phyloP scores from a whole-genome alignment of 2,888 invertebrate species.

The Zygothrica quintamaculata region DNA sequence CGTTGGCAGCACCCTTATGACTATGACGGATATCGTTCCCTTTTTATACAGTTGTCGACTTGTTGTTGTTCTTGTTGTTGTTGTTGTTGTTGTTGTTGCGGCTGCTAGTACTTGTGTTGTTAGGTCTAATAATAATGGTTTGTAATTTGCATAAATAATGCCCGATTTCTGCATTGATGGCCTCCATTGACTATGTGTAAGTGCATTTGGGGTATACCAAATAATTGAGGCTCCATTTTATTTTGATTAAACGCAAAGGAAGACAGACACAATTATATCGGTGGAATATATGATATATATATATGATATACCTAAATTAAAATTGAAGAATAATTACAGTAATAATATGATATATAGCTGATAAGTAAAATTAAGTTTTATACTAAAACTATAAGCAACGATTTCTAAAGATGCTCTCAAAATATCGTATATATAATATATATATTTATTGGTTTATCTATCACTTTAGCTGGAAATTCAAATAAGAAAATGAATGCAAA shows the following conservation, averaged over 20 bases:
- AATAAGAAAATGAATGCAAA: too few species aligned
- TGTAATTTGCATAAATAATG: slow-evolving; percentile 79
- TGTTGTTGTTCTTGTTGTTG: slow-evolving; percentile 20
- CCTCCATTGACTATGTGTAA: slow-evolving; percentile 7
- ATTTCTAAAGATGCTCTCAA: too few species aligned
- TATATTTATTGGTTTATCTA: too few species aligned
- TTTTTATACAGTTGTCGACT: slow-evolving; percentile 36
- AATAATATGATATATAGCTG: too few species aligned
- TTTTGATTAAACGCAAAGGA: slow-evolving; percentile 8
- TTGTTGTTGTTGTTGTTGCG: slow-evolving; percentile 19
- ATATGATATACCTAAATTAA: too few species aligned
- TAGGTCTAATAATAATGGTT: slow-evolving; percentile 75
- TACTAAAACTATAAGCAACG: too few species aligned
- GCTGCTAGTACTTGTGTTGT: slow-evolving; percentile 40
- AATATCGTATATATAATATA: too few species aligned
- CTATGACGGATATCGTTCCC: slow-evolving; percentile 69
- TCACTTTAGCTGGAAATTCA: too few species aligned
- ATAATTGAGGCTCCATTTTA: slow-evolving; percentile 8
- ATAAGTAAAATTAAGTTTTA: too few species aligned
- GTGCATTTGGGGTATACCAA: not conserved
- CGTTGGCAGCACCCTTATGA: slow-evolving; percentile 51
- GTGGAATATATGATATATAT: too few species aligned
- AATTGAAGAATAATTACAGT: too few species aligned
- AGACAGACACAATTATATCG: slow-evolving; percentile 35
- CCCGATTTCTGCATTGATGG: slow-evolving; percentile 65